These are phyloP conservation scores for Schizopygopsis pylzovi DNA, from an alignment of 2,797 vertebrate genomes.

Conservation along the genomic window DNA sequence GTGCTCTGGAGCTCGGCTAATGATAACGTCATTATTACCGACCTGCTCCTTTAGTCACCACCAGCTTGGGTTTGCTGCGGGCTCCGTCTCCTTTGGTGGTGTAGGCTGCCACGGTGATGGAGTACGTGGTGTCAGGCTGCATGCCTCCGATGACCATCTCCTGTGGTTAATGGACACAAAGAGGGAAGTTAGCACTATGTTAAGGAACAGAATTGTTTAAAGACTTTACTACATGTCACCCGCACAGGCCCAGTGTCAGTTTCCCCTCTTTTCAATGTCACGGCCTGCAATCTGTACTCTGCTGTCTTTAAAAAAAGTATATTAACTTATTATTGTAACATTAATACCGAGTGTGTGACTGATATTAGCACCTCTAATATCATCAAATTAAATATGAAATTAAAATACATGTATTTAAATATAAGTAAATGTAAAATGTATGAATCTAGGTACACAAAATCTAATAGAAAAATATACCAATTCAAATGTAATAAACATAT, in stretches of 20 bases:
- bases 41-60: conserved; percentile 96
- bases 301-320: not conserved
- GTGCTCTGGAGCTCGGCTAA: conserved; percentile 13
- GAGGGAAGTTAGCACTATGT: conserved; percentile 24
- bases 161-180: conserved; percentile 68
- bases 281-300: not conserved
- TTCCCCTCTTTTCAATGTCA: conserved; percentile 25
- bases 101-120: conserved; percentile 97
- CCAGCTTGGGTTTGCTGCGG: conserved; percentile 94
- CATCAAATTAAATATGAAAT: too few relatives aligned
- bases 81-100: conserved; percentile 98
- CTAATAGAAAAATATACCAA: too few relatives aligned
- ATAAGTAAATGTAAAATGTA: too few relatives aligned
- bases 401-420: too few relatives aligned
- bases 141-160: conserved; percentile 95
- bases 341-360: not conserved
- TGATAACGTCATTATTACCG: conserved; percentile 60
- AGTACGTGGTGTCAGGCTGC: conserved; percentile 95
- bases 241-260: not conserved
- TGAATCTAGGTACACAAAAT: too few relatives aligned
- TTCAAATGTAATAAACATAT: too few relatives aligned
- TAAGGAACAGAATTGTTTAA: not conserved
- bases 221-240: not conserved
- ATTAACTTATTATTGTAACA: not conserved
- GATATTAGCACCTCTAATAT: too few relatives aligned